These are phyloP conservation scores for Scortum barcoo DNA, from an alignment of 2,113 vertebrate species.

Conservation along the genomic window DNA sequence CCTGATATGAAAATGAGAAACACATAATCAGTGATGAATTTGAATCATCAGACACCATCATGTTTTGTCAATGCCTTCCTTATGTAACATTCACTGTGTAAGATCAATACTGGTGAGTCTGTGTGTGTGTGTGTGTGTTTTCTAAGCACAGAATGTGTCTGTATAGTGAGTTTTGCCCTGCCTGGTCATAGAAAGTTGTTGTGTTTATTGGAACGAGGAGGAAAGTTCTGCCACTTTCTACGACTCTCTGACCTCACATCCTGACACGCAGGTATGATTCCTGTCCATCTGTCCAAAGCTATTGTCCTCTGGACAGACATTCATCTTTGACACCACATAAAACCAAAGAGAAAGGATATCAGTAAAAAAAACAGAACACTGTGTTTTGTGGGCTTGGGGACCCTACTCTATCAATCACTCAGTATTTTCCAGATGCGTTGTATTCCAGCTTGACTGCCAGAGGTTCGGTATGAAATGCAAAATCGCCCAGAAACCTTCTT, in stretches of 20 bases:
- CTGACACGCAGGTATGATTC: conserved; percentile 48
- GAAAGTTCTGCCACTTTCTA: conserved; percentile 23
- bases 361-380: background rate
- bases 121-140: background rate
- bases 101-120: background rate
- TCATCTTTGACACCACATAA: conserved; percentile 28
- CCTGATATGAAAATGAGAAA: background rate
- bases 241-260: conserved; percentile 52
- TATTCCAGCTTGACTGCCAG: background rate
- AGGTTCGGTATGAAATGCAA: background rate
- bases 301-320: conserved; percentile 30
- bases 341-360: conserved; percentile 41
- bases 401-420: background rate
- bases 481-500: background rate
- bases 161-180: conserved; percentile 41
- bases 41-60: background rate
- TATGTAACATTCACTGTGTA: background rate
- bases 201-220: background rate
- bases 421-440: background rate
- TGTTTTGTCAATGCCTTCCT: background rate
- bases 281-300: conserved; percentile 28
- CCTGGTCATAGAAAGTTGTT: background rate
- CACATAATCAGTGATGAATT: background rate
- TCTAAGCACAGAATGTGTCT: conserved; percentile 45
- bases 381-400: background rate